phyloP scores from a whole-genome alignment of 2,888 invertebrate genomes.

The Crepidodera aurea region DNA sequence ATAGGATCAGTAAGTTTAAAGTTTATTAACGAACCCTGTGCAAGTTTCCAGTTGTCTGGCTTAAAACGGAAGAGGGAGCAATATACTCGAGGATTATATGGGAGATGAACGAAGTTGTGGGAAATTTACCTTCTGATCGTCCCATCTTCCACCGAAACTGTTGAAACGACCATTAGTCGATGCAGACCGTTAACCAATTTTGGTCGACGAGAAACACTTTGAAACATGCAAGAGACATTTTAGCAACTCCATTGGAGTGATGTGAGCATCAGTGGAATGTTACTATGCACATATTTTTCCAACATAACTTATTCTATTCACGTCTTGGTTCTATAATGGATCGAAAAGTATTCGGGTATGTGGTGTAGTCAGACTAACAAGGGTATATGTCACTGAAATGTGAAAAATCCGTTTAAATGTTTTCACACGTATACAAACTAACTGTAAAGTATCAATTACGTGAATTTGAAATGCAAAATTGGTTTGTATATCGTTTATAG shows the following conservation, averaged over 20 bases:
- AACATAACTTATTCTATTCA: too few relatives aligned
- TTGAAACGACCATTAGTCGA: slow-evolving; percentile 23
- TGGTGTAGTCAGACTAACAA: too few relatives aligned
- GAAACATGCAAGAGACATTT: neutral
- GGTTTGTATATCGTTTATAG: too few relatives aligned
- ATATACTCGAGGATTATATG: slow-evolving; percentile 19
- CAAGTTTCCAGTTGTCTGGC: slow-evolving; percentile 17
- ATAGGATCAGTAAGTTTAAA: slow-evolving; percentile 20
- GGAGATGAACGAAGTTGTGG: slow-evolving; percentile 21
- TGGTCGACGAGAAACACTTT: slow-evolving; percentile 12
- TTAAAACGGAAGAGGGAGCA: slow-evolving; percentile 19
- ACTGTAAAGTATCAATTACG: too few relatives aligned
- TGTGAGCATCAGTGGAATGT: neutral
- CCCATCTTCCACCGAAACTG: slow-evolving; percentile 7
- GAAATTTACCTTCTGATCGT: slow-evolving; percentile 25
- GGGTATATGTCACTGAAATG: too few relatives aligned
- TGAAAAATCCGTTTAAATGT: too few relatives aligned
- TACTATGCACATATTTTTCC: neutral
- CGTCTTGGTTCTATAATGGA: too few relatives aligned
- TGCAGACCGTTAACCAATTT: slow-evolving; percentile 24
- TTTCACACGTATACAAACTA: too few relatives aligned
- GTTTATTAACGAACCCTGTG: slow-evolving; percentile 12
- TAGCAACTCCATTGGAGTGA: slow-evolving; percentile 4
- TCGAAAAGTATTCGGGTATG: too few relatives aligned
- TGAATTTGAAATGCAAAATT: too few relatives aligned